Conservation (phyloP, 2,888 invertebrate genomes). For the Tipula helvola region DNA sequence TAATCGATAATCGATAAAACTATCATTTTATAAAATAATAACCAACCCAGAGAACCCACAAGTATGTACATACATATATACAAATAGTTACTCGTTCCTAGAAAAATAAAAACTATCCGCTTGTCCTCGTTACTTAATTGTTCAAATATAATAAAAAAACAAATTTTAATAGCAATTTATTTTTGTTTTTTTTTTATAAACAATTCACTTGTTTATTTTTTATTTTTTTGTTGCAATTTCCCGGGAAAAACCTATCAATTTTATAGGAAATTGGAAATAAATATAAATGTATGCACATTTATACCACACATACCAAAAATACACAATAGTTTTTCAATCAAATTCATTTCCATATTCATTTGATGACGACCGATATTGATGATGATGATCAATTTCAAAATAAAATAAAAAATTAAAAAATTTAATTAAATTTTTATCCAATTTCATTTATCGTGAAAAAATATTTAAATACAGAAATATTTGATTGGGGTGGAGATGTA, state of each 20-base stretch:
- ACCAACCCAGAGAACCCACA: too few species aligned
- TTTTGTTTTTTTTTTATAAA: not conserved
- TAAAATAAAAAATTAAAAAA: not conserved
- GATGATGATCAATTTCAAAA: not conserved
- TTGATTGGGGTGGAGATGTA: not conserved
- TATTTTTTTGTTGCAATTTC: not conserved
- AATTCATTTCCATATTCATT: not conserved
- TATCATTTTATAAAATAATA: too few species aligned
- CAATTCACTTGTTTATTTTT: not conserved
- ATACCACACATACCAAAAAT: not conserved
- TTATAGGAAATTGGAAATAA: not conserved
- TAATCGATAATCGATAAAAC: too few species aligned
- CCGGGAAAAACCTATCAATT: not conserved
- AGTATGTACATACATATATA: too few species aligned
- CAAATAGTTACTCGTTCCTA: too few species aligned
- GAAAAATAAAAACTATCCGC: not conserved
- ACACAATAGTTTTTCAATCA: not conserved
- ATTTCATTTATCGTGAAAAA: not conserved
- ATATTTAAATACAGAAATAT: not conserved
- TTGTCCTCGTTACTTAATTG: not conserved
- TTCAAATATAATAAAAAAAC: not conserved
- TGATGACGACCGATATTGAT: not conserved
- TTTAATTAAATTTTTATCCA: not conserved
- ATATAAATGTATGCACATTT: not conserved
- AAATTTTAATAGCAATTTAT: not conserved